A percentile compares a stretch with the other conserved stretches of the same genome.
Evolutionary conservation across 2,113 vertebrate species (phyloP).

Genomic region (Tinamus guttatus): DNA sequence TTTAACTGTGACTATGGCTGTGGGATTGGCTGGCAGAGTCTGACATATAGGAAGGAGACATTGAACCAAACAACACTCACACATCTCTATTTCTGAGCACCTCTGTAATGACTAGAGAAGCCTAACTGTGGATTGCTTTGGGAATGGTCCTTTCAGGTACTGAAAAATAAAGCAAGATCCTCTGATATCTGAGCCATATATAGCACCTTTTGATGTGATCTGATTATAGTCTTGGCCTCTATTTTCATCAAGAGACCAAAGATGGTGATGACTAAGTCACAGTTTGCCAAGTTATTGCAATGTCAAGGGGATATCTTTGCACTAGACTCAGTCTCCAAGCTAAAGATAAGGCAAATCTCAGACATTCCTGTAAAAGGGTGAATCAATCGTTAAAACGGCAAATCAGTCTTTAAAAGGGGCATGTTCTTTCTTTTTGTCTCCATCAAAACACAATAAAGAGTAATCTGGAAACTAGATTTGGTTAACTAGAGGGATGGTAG

Average conservation of each 20-base stretch:
- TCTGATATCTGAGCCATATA: neutral
- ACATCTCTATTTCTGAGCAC: neutral
- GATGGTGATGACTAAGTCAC: neutral
- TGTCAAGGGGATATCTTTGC: neutral
- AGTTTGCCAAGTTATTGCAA: neutral
- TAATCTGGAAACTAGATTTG: neutral
- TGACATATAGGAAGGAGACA: neutral
- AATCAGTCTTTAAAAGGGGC: neutral
- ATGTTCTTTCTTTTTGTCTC: neutral
- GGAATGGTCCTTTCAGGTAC: neutral
- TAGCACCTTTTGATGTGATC: neutral
- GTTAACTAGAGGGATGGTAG: neutral
- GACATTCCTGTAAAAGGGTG: neutral
- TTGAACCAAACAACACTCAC: neutral
- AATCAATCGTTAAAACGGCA: neutral
- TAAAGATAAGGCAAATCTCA: neutral
- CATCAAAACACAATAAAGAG: neutral
- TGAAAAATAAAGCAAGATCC: neutral
- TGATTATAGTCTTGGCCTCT: neutral
- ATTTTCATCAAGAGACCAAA: neutral
- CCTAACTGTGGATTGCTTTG: neutral
- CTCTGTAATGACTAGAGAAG: neutral
- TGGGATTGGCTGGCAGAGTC: neutral
- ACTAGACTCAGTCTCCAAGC: neutral
- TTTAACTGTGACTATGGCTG: neutral